Evolutionary conservation across 2,888 invertebrate genomes (phyloP), one percentile per base, ranked within the genome.

Genomic region (Leptothorax acervorum): DNA sequence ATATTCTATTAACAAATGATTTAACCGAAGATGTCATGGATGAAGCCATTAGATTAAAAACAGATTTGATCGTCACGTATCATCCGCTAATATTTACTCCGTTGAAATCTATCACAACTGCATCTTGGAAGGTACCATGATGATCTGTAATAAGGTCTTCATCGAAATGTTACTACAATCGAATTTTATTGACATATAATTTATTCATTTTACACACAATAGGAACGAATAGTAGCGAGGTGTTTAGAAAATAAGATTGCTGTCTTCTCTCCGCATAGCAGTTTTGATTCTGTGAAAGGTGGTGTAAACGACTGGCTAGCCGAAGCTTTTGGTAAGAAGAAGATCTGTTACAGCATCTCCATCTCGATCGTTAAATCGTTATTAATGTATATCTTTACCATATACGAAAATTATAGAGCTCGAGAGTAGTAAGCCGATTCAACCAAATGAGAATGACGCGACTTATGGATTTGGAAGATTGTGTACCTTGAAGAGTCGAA

Each of bases 221-320:
- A 98, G 95, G 98, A 99, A 93, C 96, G 97, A 45, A 96, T 99
- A 15, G 96, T 98, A 9, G 96, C 97, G 0, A 96, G 96, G 89
- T 98, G 99, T 92, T 95, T 99, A 78, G 97, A 97, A 93, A 97
- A 98, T 86, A 96, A 97, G 84, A 98, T 99, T 88, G 97, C 98
- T 0, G 95, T 99, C 5, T 99, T 98, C 94, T 99, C 99, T 0
- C 99, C 99, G 0, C 99, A 99, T 93, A 99, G 99, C 0, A 96
- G 97, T 65, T 98, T 98, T 96, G 99, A 99, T 95, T 96, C 97
- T 55, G 96, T 98, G 6, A 94, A 95, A 83, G 97, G 97, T 9
- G 99, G 99, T 1, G 97, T 99, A 0, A 99, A 98, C 93, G 99
- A 99, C 94, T 99, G 99, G 99, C 95, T 99, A n/a, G 97, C 97